Evolutionary conservation across 2,113 vertebrate genomes (phyloP).

Genomic region (Alexandromys fortis): DNA sequence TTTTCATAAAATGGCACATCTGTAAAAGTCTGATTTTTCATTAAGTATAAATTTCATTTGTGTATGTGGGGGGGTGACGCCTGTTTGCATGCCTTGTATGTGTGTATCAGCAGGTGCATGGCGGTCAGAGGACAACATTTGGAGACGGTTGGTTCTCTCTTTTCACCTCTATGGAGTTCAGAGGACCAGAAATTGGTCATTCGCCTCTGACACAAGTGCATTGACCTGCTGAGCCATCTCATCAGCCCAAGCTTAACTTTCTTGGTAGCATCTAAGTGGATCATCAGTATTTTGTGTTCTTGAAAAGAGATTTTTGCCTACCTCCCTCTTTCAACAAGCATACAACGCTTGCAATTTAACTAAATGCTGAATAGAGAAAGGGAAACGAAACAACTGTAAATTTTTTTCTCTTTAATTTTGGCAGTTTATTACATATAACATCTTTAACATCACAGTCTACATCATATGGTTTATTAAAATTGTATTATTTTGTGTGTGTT

Average conservation of each 20-base stretch:
- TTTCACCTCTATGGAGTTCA: background rate
- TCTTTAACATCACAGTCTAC: slow-evolving; percentile 78
- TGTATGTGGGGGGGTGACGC: background rate
- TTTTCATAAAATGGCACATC: background rate
- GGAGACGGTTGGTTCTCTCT: background rate
- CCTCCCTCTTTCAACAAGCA: slow-evolving; percentile 72
- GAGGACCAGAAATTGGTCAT: background rate
- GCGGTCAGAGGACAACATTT: background rate
- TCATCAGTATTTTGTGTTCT: slow-evolving; percentile 53
- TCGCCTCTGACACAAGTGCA: background rate
- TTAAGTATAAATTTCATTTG: background rate
- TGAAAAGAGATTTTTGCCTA: slow-evolving; percentile 69
- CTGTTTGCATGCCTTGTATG: background rate
- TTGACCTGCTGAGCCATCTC: background rate
- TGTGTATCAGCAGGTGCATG: background rate
- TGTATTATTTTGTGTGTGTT: slow-evolving; percentile 74
- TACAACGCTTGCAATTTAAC: slow-evolving; percentile 79
- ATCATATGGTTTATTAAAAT: slow-evolving; percentile 81
- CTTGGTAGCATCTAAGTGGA: background rate
- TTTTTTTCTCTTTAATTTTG: slow-evolving; percentile 80
- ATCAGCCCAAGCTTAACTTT: background rate
- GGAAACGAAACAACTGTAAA: slow-evolving; percentile 79
- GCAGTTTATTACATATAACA: slow-evolving; percentile 62
- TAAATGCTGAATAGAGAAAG: slow-evolving; percentile 76
- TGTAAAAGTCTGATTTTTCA: slow-evolving; percentile 13